These are phyloP conservation scores for Coptodon rendalli DNA, from an alignment of 2,113 vertebrate species.

Conservation along the genomic window DNA sequence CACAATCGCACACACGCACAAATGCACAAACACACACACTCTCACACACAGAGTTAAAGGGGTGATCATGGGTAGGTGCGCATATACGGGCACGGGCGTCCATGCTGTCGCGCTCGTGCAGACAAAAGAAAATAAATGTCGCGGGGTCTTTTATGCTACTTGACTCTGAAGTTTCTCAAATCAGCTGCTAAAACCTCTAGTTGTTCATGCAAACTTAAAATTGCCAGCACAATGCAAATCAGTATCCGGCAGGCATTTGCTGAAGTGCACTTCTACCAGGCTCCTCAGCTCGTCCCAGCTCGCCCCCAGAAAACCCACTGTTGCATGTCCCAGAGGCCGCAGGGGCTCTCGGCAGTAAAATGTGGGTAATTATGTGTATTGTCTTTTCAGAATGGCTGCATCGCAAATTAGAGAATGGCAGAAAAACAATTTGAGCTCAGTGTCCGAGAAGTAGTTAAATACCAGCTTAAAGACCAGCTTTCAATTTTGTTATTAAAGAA, in stretches of 20 bases:
- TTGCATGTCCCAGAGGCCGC: constrained; percentile 10
- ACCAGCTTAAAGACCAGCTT: background rate
- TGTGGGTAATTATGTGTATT: constrained; percentile 34
- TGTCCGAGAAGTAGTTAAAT: background rate
- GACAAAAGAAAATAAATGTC: constrained; percentile 55
- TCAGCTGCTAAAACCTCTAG: constrained; percentile 46
- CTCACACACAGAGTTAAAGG: background rate
- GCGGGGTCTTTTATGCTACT: constrained; percentile 42
- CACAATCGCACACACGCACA: background rate
- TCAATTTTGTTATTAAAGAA: background rate
- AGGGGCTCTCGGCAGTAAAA: constrained; percentile 13
- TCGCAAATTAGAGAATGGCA: background rate
- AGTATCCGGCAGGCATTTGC: constrained; percentile 19
- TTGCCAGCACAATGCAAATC: constrained; percentile 44
- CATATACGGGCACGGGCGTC: background rate
- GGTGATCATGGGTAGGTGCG: background rate
- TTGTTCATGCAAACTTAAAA: constrained; percentile 11
- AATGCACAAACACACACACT: background rate
- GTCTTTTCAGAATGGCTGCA: background rate
- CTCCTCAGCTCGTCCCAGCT: background rate
- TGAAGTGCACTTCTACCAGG: background rate
- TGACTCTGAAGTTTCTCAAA: constrained; percentile 52
- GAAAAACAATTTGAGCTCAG: background rate
- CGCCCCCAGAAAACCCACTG: constrained; percentile 1
- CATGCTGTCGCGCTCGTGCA: background rate